Percentiles rank a stretch among this genome's conserved stretches.
Evolutionary conservation across 2,888 invertebrate genomes (phyloP).

Genomic region (Polyommatus icarus): DNA sequence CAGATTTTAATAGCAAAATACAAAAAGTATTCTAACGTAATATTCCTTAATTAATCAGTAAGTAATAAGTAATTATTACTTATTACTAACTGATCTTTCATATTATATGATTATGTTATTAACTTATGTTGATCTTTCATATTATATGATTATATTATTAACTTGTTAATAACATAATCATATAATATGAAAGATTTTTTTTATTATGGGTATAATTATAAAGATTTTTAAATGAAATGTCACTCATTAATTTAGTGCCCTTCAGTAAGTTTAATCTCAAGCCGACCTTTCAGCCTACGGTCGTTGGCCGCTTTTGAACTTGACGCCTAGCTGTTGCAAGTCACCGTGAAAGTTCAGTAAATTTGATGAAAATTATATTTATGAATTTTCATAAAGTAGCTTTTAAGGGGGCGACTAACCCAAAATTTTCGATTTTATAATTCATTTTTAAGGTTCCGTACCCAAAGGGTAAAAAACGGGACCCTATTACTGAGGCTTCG

Average conservation of each 20-base stretch:
- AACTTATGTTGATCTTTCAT: too few relatives aligned
- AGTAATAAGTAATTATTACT: too few relatives aligned
- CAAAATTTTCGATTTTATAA: too few relatives aligned
- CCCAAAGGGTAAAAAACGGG: too few relatives aligned
- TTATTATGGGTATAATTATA: too few relatives aligned
- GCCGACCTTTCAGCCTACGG: constrained; percentile 16
- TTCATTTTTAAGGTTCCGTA: too few relatives aligned
- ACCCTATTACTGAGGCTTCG: too few relatives aligned
- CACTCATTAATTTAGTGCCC: neutral
- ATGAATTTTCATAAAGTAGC: neutral
- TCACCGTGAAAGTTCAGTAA: neutral
- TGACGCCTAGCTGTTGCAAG: neutral
- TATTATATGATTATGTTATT: too few relatives aligned
- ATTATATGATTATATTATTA: too few relatives aligned
- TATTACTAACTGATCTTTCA: too few relatives aligned
- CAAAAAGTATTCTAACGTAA: neutral
- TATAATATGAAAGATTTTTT: too few relatives aligned
- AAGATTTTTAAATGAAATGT: neutral
- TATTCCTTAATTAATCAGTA: neutral
- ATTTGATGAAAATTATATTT: neutral
- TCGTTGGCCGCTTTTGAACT: constrained; percentile 13
- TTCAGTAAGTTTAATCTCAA: neutral
- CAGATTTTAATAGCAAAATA: neutral
- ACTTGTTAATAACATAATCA: too few relatives aligned
- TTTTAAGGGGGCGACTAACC: neutral